Percentiles rank a stretch among this genome's conserved stretches.
Conservation (phyloP, 64 coral and sea anemone species). For the Pachyseris speciosa region DNA sequence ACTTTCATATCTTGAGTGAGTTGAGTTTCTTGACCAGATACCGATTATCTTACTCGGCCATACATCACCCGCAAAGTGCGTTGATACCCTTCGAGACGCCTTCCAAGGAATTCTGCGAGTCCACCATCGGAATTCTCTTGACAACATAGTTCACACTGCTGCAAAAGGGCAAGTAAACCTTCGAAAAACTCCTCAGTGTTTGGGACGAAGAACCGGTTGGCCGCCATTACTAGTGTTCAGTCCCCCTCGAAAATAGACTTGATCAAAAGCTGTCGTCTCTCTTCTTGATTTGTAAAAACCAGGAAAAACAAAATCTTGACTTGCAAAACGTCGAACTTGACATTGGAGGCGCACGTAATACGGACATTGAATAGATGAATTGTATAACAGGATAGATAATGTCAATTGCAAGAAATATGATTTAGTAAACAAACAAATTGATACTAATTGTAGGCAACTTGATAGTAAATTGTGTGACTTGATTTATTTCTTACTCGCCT, state of each 20-base stretch:
- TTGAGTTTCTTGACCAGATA: not conserved
- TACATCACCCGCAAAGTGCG: not conserved
- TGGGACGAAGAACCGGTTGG: not conserved
- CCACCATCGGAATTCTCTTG: not conserved
- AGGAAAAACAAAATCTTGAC: not conserved
- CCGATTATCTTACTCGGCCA: not conserved
- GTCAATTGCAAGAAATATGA: too few relatives aligned
- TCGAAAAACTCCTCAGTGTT: not conserved
- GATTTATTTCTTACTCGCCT: too few relatives aligned
- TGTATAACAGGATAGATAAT: too few relatives aligned
- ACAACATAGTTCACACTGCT: not conserved
- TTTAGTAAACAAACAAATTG: too few relatives aligned
- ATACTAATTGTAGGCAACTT: too few relatives aligned
- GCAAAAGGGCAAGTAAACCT: not conserved
- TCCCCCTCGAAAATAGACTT: not conserved
- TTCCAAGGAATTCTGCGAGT: not conserved
- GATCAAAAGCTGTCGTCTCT: not conserved
- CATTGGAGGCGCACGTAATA: not conserved
- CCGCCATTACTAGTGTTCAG: not conserved
- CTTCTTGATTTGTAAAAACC: not conserved
- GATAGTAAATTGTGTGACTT: too few relatives aligned
- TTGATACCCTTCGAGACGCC: not conserved
- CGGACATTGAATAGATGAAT: too few relatives aligned
- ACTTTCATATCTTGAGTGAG: not conserved
- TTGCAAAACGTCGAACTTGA: not conserved